Percentiles rank a stretch among this genome's conserved stretches.
Conservation (phyloP, 1,140 invertebrate genomes). For the Microplitis mediator region DNA sequence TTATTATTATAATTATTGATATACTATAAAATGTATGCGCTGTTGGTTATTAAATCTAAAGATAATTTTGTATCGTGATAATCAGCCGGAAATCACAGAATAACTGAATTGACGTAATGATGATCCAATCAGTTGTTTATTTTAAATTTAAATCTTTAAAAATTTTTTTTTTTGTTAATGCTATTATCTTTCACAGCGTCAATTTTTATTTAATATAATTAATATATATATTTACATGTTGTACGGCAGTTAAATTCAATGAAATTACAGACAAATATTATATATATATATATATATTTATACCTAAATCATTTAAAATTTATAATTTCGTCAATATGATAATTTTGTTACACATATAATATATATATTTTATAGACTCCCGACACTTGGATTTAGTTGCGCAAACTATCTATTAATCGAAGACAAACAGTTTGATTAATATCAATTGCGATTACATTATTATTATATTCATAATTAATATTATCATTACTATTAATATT, state of each 20-base stretch:
- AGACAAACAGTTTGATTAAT: slow-evolving; percentile 5
- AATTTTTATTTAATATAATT: neutral
- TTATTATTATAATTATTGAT: neutral
- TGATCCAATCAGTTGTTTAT: neutral
- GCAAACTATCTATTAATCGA: neutral
- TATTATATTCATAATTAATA: slow-evolving; percentile 1
- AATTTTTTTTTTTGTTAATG: neutral
- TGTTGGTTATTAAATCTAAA: neutral
- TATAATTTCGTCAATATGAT: neutral
- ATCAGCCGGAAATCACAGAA: neutral
- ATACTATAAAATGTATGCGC: no score
- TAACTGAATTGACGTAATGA: neutral
- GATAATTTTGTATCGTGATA: slow-evolving; percentile 1
- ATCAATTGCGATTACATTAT: slow-evolving; percentile 11
- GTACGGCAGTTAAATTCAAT: no score
- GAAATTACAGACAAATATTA: no score
- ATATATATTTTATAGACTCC: no score
- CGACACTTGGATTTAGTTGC: neutral
- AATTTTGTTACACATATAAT: neutral
- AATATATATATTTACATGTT: no score
- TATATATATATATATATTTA: neutral
- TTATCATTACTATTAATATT: no score
- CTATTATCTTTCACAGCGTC: neutral
- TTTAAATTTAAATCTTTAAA: neutral
- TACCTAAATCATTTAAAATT: neutral